phyloP scores from a whole-genome alignment of 1,140 invertebrate genomes.

The Dendrolimus kikuchii region DNA sequence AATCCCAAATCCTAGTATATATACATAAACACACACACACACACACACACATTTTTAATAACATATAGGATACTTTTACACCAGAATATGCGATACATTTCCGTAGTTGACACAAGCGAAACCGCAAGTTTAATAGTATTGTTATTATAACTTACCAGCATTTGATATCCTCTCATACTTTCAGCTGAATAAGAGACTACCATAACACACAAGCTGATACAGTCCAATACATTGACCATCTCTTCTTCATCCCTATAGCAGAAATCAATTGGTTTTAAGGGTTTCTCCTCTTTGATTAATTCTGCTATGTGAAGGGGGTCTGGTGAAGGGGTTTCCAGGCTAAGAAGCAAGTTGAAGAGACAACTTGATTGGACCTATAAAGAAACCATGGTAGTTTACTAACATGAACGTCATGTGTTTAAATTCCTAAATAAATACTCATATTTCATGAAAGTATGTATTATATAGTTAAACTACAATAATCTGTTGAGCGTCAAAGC shows the following conservation, averaged over 20 bases:
- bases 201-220: constrained; percentile 96
- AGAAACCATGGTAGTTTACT: background rate
- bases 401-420: too few relatives aligned
- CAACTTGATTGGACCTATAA: constrained; percentile 89
- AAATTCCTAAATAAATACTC: constrained; percentile 4
- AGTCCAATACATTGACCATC: constrained; percentile 94
- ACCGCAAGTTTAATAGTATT: too few relatives aligned
- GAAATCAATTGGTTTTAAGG: constrained; percentile 96
- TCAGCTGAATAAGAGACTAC: constrained; percentile 98
- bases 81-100: too few relatives aligned
- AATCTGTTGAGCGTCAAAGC: too few relatives aligned
- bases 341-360: constrained; percentile 92
- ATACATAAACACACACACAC: too few relatives aligned
- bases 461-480: background rate
- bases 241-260: constrained; percentile 97
- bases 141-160: constrained; percentile 83
- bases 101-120: too few relatives aligned
- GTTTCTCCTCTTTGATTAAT: constrained; percentile 96
- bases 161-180: constrained; percentile 95
- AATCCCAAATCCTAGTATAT: too few relatives aligned
- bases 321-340: constrained; percentile 92
- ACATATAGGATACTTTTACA: too few relatives aligned
- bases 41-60: too few relatives aligned
- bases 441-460: constrained; percentile 6
- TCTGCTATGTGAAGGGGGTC: constrained; percentile 97